phyloP scores from a whole-genome alignment of 2,888 invertebrate species.

The Xestia rhomboidea region DNA sequence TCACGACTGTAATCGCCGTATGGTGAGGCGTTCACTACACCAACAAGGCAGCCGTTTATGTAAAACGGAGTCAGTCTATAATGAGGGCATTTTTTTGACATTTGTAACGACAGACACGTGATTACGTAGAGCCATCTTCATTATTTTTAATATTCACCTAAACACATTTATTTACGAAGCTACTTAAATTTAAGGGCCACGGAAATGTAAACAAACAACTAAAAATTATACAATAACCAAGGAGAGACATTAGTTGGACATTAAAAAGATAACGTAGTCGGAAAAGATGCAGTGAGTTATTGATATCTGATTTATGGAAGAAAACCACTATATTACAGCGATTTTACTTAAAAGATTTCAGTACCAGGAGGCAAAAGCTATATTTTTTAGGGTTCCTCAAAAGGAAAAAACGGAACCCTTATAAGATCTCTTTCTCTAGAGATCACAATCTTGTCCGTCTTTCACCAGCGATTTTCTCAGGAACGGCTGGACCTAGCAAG shows the following conservation, averaged over 20 bases:
- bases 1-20: no score
- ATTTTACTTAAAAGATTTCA: not conserved
- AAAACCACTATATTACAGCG: not conserved
- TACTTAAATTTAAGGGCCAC: conserved; percentile 2
- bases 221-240: conserved; percentile 30
- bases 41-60: not conserved
- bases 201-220: conserved; percentile 35
- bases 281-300: conserved; percentile 6
- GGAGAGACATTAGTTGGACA: conserved; percentile 13
- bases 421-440: no score
- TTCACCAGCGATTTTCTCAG: no score
- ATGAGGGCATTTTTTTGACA: not conserved
- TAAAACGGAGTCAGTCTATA: not conserved
- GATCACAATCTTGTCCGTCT: no score
- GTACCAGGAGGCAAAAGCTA: no score
- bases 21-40: not conserved
- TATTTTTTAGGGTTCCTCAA: no score
- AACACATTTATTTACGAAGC: not conserved
- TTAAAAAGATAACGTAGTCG: conserved; percentile 1
- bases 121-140: conserved; percentile 1
- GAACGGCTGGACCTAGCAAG: no score
- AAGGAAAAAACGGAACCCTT: no score
- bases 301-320: not conserved
- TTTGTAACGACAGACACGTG: not conserved
- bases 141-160: conserved; percentile 17